Percentiles rank a stretch among this genome's conserved stretches.
These are phyloP conservation scores for Crocodylus rhombifer DNA, from an alignment of 2,797 vertebrate genomes.

Conservation along the genomic window DNA sequence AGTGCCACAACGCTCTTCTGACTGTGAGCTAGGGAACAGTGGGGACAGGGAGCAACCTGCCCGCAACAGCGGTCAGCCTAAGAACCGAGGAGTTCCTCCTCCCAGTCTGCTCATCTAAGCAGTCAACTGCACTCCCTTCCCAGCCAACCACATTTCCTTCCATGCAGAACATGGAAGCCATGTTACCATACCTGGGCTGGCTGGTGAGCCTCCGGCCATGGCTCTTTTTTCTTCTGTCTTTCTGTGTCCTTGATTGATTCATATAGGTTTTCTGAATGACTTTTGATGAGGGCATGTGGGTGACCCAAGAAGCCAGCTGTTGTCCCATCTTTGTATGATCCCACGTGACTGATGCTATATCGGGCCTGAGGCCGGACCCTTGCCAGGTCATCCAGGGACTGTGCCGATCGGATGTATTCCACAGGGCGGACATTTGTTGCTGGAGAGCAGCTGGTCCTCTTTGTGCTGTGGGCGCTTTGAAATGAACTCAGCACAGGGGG, in stretches of 20 bases:
- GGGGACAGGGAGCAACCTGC: background rate
- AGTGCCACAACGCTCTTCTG: too few relatives aligned
- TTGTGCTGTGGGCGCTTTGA: background rate
- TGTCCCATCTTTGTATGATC: constrained; percentile 27
- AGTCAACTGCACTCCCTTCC: background rate
- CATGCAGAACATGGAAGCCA: background rate
- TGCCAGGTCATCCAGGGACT: constrained; percentile 77
- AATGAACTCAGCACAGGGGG: background rate
- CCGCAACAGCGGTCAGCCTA: background rate
- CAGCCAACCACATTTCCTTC: background rate
- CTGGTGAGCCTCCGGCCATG: background rate
- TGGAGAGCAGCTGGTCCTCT: background rate
- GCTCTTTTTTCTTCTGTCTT: background rate
- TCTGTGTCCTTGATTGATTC: constrained; percentile 47
- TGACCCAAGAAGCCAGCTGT: constrained; percentile 50
- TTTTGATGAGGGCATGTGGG: constrained; percentile 32
- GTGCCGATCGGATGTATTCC: constrained; percentile 57
- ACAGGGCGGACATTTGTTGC: background rate
- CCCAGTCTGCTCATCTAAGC: background rate
- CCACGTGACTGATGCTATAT: background rate
- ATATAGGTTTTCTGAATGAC: constrained; percentile 62
- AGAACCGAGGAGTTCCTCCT: accelerated
- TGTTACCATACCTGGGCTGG: background rate
- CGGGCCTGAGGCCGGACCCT: background rate
- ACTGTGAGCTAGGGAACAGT: background rate